phyloP scores from a whole-genome alignment of 2,113 vertebrate species.

The Nesoenas mayeri region DNA sequence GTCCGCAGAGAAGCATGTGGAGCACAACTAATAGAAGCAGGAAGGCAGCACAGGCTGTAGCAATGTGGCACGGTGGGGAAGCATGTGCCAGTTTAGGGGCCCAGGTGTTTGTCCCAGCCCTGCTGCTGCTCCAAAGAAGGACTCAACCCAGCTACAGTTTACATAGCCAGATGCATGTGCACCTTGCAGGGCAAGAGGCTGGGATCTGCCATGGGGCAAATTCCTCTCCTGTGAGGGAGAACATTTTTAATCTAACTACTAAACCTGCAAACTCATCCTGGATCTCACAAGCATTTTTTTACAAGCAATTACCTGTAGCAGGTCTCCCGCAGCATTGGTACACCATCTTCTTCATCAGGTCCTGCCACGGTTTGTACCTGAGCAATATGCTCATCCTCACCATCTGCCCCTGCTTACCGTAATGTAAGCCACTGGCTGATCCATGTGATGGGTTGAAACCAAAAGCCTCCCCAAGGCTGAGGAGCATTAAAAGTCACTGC shows the following conservation, averaged over 20 bases:
- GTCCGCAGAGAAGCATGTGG: background rate
- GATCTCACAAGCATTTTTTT: background rate
- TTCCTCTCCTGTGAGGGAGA: background rate
- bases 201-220: background rate
- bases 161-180: background rate
- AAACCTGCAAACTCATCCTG: background rate
- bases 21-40: background rate
- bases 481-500: background rate
- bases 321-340: background rate
- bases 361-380: background rate
- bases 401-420: background rate
- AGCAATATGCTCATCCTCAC: accelerated
- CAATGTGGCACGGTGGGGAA: accelerated
- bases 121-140: accelerated
- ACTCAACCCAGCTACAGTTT: background rate
- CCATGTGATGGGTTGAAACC: background rate
- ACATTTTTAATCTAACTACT: background rate
- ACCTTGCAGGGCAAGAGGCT: background rate
- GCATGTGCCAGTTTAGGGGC: accelerated
- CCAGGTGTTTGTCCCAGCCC: background rate
- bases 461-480: background rate
- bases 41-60: background rate
- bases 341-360: background rate
- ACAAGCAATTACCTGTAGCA: background rate
- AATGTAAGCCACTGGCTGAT: background rate